Base-by-base conservation (phyloP, 2,797 vertebrate genomes). In the Darevskia mixta region DNA sequence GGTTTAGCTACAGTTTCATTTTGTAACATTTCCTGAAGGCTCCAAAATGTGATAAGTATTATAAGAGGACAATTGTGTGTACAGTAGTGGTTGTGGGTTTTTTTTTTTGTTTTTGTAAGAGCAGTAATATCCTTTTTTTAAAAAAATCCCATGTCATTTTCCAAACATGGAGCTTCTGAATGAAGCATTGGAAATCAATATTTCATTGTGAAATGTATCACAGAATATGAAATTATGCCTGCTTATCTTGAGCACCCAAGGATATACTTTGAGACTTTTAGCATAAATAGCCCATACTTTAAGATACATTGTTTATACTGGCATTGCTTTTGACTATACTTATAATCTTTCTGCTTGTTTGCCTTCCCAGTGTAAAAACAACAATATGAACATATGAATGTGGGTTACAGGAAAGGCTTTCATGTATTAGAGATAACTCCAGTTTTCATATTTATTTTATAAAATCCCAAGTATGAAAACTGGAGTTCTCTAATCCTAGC, bases 351-450 rank as follows among this genome's bases (percentile, higher is more conserved):
- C 79, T 27, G 18, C 29, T 81, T 87, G 90, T 87, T 72, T 69
- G 2, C n/a, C 13, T 61, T 25, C 35, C 41, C 15, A 15, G n/a
- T n/a, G n/a, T 0, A 32, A 80, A 83, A 83, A 77, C 91, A 91
- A 45, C 35, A 45, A 23, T 7, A 32, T 15, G 77, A 64, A 82
- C 82, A 92, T 90, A 91, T 94, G 89, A 90, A 88, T 79, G 64
- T 88, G 27, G 69, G 69, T 87, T 92, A 77, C 82, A 81, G 85
- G 86, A 91, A 89, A 91, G 41, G 25, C 23, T 89, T 94, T 93
- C 88, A 61, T 91, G 25, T 27, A 64, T 58, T 61, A 75, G 25
- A 75, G 25, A 35, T 38, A 45, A 29, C 49, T 41, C 32, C 25
- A 61, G 25, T 20, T 35, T 35, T 41, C 18, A 38, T 6, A 49